Conservation (phyloP, 2,888 invertebrate species). For the Rapana venosa region DNA sequence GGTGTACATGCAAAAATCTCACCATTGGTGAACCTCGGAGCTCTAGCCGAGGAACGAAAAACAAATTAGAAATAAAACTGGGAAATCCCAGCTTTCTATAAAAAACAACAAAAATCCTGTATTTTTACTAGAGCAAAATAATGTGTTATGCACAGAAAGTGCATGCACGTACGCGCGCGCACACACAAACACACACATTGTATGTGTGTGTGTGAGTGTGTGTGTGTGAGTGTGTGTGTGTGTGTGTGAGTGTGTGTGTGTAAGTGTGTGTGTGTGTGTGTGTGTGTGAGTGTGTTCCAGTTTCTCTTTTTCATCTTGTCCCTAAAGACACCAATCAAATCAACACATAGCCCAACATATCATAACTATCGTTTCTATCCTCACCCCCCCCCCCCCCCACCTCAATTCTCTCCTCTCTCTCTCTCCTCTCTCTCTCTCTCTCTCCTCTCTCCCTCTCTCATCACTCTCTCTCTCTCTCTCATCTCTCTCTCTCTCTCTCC, state of each 20-base stretch:
- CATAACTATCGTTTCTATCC: too few relatives aligned
- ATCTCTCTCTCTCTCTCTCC: background rate
- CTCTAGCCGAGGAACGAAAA: too few relatives aligned
- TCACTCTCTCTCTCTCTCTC: background rate
- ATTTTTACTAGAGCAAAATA: background rate
- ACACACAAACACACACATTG: background rate
- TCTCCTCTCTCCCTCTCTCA: background rate
- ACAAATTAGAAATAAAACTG: too few relatives aligned
- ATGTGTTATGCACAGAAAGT: background rate
- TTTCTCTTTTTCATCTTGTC: too few relatives aligned
- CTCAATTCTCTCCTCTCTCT: background rate
- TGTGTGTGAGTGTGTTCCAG: too few relatives aligned
- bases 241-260: background rate
- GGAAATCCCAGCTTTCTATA: too few relatives aligned
- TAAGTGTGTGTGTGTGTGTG: background rate
- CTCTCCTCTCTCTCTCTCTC: background rate
- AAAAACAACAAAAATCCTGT: too few relatives aligned
- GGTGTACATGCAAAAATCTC: too few relatives aligned
- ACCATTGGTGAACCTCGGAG: too few relatives aligned
- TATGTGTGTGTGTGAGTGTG: background rate
- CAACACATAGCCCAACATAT: too few relatives aligned
- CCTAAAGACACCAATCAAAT: too few relatives aligned
- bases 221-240: conserved; percentile 14
- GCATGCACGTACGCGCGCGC: background rate
- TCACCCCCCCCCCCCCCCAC: background rate